phyloP scores from a whole-genome alignment of 2,113 vertebrate species.

The Uropsilus gracilis region DNA sequence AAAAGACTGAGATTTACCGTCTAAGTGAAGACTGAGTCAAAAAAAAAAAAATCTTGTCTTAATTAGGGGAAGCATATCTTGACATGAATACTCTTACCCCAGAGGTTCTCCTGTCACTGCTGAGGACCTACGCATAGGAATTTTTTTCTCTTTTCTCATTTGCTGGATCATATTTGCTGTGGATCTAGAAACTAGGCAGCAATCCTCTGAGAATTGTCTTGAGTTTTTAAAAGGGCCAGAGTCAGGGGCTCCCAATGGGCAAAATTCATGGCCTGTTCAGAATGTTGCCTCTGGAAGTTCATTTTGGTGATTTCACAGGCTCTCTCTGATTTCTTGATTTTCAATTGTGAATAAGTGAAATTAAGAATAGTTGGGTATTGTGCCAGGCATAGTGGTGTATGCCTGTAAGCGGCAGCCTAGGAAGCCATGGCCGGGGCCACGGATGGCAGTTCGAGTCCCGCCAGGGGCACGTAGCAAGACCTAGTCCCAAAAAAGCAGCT shows the following conservation, averaged over 20 bases:
- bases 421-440: too few relatives aligned
- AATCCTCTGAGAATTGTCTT: constrained; percentile 40
- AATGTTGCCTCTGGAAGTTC: background rate
- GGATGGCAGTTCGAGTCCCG: too few relatives aligned
- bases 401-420: too few relatives aligned
- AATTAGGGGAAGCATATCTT: background rate
- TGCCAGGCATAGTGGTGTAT: too few relatives aligned
- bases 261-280: constrained; percentile 27
- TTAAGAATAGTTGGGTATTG: background rate
- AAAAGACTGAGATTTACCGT: constrained; percentile 28
- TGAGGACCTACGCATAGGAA: background rate
- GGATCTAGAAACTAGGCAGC: constrained; percentile 57
- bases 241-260: background rate
- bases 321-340: background rate
- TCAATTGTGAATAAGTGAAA: background rate
- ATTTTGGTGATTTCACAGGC: constrained; percentile 30
- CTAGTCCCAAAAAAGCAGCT: too few relatives aligned
- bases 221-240: constrained; percentile 33
- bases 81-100: background rate
- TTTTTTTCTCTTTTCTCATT: background rate
- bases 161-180: constrained; percentile 28
- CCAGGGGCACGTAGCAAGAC: too few relatives aligned
- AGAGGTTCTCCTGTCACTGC: background rate
- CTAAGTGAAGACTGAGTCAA: background rate
- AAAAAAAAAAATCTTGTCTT: background rate